These are phyloP conservation scores for Solenopsis fugax DNA, from an alignment of 1,140 invertebrate species.

Conservation along the genomic window DNA sequence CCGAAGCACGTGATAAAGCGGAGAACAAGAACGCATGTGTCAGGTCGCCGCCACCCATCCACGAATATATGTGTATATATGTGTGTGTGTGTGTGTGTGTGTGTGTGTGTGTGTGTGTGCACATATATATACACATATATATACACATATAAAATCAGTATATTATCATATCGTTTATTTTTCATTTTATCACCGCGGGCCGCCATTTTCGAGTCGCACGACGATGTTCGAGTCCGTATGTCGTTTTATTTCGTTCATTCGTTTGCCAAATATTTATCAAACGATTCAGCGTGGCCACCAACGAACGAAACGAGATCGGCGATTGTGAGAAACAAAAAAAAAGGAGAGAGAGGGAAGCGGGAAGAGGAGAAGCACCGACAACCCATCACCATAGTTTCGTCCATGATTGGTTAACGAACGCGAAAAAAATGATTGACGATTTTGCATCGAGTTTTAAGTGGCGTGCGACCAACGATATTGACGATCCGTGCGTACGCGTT, in stretches of 20 bases:
- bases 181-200: constrained; percentile 26
- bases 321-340: constrained; percentile 34
- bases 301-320: constrained; percentile 16
- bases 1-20: constrained; percentile 53
- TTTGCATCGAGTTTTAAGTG: constrained; percentile 66
- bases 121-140: neutral
- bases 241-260: constrained; percentile 60
- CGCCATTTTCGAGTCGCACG: constrained; percentile 30
- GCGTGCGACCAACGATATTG: constrained; percentile 49
- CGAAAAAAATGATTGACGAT: constrained; percentile 53
- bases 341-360: constrained; percentile 22
- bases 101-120: neutral
- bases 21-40: constrained; percentile 51
- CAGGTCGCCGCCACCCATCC: constrained; percentile 42
- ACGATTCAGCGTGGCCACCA: constrained; percentile 51
- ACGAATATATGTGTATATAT: neutral
- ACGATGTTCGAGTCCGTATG: constrained; percentile 27
- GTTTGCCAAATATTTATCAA: constrained; percentile 62
- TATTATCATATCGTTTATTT: constrained; percentile 60
- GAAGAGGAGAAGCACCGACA: constrained; percentile 58
- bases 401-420: constrained; percentile 65
- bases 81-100: neutral
- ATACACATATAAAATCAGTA: neutral
- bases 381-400: constrained; percentile 80
- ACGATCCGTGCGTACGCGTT: constrained; percentile 37